Evolutionary conservation across 2,888 invertebrate species (phyloP).

Genomic region (Linnaemya vulpina): DNA sequence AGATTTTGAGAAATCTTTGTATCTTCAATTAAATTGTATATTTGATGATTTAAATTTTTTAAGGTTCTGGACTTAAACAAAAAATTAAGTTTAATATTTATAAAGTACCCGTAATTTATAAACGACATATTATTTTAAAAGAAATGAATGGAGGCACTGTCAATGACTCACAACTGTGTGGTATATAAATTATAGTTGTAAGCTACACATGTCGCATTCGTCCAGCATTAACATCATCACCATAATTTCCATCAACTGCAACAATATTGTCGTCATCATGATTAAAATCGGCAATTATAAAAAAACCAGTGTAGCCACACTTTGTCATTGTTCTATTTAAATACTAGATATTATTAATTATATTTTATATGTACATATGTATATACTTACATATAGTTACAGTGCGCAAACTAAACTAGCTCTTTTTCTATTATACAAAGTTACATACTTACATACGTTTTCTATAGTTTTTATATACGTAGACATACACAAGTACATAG

Average conservation of each 20-base stretch:
- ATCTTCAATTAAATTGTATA: background rate
- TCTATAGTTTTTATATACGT: background rate
- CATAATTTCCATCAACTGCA: constrained; percentile 29
- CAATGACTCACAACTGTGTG: constrained; percentile 57
- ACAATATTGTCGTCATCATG: constrained; percentile 37
- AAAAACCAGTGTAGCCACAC: constrained; percentile 48
- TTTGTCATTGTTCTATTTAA: constrained; percentile 61
- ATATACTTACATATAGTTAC: constrained; percentile 43
- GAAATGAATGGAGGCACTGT: constrained; percentile 27
- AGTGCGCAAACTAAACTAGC: constrained; percentile 5
- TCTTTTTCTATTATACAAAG: background rate
- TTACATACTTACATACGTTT: background rate
- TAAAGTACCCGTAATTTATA: constrained; percentile 46
- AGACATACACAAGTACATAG: background rate
- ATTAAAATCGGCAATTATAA: constrained; percentile 18
- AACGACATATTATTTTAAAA: constrained; percentile 14
- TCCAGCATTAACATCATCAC: constrained; percentile 41
- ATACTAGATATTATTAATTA: constrained; percentile 27
- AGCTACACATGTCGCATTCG: constrained; percentile 66
- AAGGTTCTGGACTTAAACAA: constrained; percentile 21
- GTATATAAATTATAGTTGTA: constrained; percentile 44
- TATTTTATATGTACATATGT: constrained; percentile 6
- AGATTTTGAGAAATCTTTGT: background rate
- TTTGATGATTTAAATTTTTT: constrained; percentile 13
- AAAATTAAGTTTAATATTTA: constrained; percentile 24